A percentile compares a stretch with the other conserved stretches of the same genome.
Evolutionary conservation across 1,140 invertebrate species (phyloP).

Genomic region (Cyclina sinensis): DNA sequence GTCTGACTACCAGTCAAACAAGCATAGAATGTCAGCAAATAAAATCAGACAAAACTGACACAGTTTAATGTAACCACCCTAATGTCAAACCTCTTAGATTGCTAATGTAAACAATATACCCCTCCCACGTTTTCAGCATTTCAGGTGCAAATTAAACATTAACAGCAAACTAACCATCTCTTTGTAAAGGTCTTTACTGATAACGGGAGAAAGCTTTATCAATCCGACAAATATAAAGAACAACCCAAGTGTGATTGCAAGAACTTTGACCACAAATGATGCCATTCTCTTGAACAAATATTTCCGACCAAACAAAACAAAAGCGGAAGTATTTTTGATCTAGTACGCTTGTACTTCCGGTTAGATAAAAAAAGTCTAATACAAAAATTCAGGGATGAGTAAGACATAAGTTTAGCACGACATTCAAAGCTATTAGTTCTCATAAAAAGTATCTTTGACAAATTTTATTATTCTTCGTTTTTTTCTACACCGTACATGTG

Average conservation of each 20-base stretch:
- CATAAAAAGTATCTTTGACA: too few species aligned
- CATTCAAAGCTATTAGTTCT: too few species aligned
- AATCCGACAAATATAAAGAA: slow-evolving; percentile 98
- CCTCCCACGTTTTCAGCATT: slow-evolving; percentile 3
- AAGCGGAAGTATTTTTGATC: not conserved
- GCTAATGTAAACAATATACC: slow-evolving; percentile 45
- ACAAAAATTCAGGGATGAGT: too few species aligned
- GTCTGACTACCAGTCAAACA: too few species aligned
- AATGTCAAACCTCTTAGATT: not conserved
- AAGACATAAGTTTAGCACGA: too few species aligned
- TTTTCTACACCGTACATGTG: too few species aligned
- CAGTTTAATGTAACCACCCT: not conserved
- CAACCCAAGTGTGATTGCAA: slow-evolving; percentile 96
- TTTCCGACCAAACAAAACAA: not conserved
- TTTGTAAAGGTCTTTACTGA: slow-evolving; percentile 98
- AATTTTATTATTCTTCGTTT: too few species aligned
- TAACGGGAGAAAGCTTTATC: slow-evolving; percentile 95
- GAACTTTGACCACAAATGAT: slow-evolving; percentile 92
- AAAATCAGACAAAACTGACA: too few species aligned
- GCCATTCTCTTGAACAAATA: slow-evolving; percentile 71
- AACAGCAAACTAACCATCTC: slow-evolving; percentile 93
- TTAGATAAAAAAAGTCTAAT: too few species aligned
- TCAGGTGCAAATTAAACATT: not conserved
- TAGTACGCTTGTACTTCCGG: too few species aligned
- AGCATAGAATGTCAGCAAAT: too few species aligned